phyloP scores from a whole-genome alignment of 2,888 invertebrate species.

The Cephonodes hylas region DNA sequence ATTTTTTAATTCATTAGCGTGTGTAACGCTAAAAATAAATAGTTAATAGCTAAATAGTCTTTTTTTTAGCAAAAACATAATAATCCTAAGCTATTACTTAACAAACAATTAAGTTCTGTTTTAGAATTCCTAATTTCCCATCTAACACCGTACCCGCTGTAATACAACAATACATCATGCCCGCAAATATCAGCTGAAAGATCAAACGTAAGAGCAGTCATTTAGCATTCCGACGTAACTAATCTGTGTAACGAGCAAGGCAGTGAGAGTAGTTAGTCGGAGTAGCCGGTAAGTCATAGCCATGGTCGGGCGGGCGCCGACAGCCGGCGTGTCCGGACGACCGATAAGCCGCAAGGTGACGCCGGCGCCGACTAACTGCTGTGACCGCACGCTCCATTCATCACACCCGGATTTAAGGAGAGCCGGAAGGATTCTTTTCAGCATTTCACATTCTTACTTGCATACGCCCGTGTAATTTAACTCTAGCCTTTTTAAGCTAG shows the following conservation, averaged over 20 bases:
- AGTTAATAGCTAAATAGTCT: too few relatives aligned
- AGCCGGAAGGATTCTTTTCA: slow-evolving; percentile 8
- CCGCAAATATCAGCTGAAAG: neutral
- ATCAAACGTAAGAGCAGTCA: slow-evolving; percentile 14
- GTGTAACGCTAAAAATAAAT: too few relatives aligned
- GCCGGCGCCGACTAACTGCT: slow-evolving; percentile 50
- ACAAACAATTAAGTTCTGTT: too few relatives aligned
- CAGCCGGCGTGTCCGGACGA: slow-evolving; percentile 51
- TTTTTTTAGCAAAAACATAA: too few relatives aligned
- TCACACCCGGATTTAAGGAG: slow-evolving; percentile 19
- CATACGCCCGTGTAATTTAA: too few relatives aligned
- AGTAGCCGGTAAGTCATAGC: slow-evolving; percentile 14
- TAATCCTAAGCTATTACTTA: too few relatives aligned
- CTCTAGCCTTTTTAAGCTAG: too few relatives aligned
- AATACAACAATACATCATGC: neutral
- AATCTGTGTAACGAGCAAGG: slow-evolving; percentile 11
- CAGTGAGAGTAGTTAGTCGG: slow-evolving; percentile 14
- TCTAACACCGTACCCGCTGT: neutral
- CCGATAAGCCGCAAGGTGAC: slow-evolving; percentile 68
- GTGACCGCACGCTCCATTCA: slow-evolving; percentile 36
- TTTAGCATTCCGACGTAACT: neutral
- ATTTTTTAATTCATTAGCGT: too few relatives aligned
- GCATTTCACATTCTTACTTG: neutral
- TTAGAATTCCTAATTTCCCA: too few relatives aligned
- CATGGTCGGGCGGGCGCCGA: slow-evolving; percentile 27